phyloP scores from a whole-genome alignment of 53 echinoderm and acorn worm genomes.

The Holothuria scabra region DNA sequence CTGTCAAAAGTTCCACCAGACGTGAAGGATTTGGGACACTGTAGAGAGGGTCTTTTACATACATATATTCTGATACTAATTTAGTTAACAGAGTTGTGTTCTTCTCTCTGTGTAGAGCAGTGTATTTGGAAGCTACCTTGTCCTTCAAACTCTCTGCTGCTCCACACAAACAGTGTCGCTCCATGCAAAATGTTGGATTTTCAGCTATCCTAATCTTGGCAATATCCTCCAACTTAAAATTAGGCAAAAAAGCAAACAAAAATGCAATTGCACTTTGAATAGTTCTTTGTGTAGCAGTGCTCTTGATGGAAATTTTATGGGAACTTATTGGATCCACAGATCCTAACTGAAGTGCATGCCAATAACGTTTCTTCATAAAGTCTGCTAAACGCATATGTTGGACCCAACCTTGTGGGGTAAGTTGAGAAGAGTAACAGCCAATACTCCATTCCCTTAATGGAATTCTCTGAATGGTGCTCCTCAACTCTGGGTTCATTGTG shows the following conservation, averaged over 20 bases:
- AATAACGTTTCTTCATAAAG: conserved; percentile 65
- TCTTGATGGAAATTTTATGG: conserved; percentile 61
- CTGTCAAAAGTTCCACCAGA: conserved; percentile 69
- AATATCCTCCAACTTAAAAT: conserved; percentile 58
- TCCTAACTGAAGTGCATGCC: conserved; percentile 49
- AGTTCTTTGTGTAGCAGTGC: conserved; percentile 73
- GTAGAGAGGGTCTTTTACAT: conserved; percentile 18
- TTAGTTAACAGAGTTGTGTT: conserved; percentile 47
- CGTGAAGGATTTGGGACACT: conserved; percentile 31
- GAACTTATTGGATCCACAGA: conserved; percentile 22
- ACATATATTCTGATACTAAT: conserved; percentile 55
- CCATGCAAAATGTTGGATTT: conserved; percentile 65
- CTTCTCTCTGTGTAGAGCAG: conserved; percentile 40
- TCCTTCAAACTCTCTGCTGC: conserved; percentile 53
- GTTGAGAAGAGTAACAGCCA: conserved; percentile 66
- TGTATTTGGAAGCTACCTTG: conserved; percentile 41
- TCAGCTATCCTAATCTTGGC: conserved; percentile 51
- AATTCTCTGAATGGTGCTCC: conserved; percentile 46
- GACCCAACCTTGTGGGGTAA: conserved; percentile 91
- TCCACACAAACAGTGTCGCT: conserved; percentile 68
- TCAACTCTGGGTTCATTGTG: conserved; percentile 40
- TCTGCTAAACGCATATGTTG: conserved; percentile 82
- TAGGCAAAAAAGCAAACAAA: conserved; percentile 83
- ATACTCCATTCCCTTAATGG: conserved; percentile 51
- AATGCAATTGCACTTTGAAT: conserved; percentile 93